Conservation (phyloP, 1,140 invertebrate species). For the Ooceraea biroi region DNA sequence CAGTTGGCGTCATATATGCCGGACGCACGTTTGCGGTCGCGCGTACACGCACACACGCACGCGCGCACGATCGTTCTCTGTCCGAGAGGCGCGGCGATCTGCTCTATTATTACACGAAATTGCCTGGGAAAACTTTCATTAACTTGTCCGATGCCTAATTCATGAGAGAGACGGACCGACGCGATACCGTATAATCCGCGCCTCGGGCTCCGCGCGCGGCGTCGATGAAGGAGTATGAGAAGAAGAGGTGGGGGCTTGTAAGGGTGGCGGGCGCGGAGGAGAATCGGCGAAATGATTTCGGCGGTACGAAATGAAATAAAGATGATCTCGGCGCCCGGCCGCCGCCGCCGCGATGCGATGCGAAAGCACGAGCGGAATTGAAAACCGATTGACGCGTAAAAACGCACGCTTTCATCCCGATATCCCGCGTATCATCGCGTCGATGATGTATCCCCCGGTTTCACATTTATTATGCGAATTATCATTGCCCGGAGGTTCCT, state of each 20-base stretch:
- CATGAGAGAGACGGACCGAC: constrained; percentile 72
- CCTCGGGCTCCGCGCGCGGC: not conserved
- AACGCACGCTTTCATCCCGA: not conserved
- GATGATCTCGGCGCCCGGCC: constrained; percentile 40
- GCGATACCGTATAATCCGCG: constrained; percentile 71
- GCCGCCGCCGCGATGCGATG: too few species aligned
- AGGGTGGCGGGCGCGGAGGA: not conserved
- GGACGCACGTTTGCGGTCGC: constrained; percentile 21
- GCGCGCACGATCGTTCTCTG: constrained; percentile 5
- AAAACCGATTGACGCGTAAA: constrained; percentile 14
- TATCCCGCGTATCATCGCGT: not conserved
- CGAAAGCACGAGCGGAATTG: constrained; percentile 17
- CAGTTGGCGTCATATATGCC: constrained; percentile 10
- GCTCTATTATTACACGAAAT: constrained; percentile 76
- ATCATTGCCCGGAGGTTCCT: too few species aligned
- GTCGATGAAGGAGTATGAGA: not conserved
- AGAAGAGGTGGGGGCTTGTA: not conserved
- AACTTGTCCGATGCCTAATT: constrained; percentile 76
- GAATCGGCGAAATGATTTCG: constrained; percentile 76
- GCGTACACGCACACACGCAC: not conserved
- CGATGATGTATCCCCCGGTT: not conserved
- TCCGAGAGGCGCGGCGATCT: constrained; percentile 47
- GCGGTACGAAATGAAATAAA: constrained; percentile 23
- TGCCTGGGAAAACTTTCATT: constrained; percentile 75
- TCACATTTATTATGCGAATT: not conserved